Base-by-base conservation (phyloP, 2,797 vertebrate genomes). In the Cetoscarus ocellatus region DNA sequence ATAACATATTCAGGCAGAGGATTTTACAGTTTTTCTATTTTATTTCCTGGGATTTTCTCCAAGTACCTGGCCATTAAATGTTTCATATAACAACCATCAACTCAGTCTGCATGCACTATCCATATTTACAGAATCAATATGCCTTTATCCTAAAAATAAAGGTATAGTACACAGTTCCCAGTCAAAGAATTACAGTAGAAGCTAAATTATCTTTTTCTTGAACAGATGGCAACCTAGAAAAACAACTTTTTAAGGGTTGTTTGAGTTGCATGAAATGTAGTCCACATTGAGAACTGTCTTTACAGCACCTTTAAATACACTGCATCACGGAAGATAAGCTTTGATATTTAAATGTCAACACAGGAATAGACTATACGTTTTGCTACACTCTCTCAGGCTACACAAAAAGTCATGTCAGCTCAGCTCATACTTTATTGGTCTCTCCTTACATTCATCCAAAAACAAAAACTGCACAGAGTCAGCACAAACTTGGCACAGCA, bases 261-360 rank as follows among this genome's bases (percentile, higher is more conserved):
- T 27, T 27, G 27, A 27, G 27, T 27, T 27, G 4, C 4, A 27
- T 27, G 4, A n/a, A n/a, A n/a, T n/a, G n/a, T n/a, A n/a, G n/a
- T 39, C 13, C 6, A 42, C 47, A 70, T 49, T 8, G 49, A 49
- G 18, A 50, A 12, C 12, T 8, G 18, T 53, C 27, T 55, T 64
- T 39, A 48, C 10, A 17, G 14, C 17, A 10, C 10, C 0, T 27
- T 19, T 53, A 3, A 10, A 39, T 45, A 39, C 13, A 35, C 10
- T 10, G 10, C 10, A 6, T 19, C 27, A 62, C 11, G n/a, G n/a
- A 53, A 2, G 9, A 27, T 8, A 45, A 17, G 38, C 5, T 15
- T 17, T 7, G 48, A 36, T 49, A 58, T 42, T 53, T 36, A 53
- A 75, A 52, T 54, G 42, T 53, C 48, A 69, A 36, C 59, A 11